Conservation (phyloP, 2,797 vertebrate species). For the Anguilla anguilla region DNA sequence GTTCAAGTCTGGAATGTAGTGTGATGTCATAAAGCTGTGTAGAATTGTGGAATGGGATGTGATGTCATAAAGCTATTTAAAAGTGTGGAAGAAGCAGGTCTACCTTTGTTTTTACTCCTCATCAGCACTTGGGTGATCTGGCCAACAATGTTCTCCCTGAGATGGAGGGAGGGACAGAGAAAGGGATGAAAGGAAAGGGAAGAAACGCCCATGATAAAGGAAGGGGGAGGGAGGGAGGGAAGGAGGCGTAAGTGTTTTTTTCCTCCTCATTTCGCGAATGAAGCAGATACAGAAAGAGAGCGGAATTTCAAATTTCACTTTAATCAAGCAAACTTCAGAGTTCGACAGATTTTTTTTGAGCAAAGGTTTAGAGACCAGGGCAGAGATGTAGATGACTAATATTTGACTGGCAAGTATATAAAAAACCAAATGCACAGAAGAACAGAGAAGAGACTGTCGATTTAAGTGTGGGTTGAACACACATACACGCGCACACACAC, state of each 20-base stretch:
- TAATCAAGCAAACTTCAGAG: background rate
- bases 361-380: background rate
- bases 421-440: background rate
- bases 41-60: background rate
- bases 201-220: background rate
- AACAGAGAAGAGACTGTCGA: background rate
- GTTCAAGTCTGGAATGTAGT: background rate
- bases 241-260: background rate
- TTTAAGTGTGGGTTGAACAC: background rate
- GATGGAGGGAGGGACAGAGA: background rate
- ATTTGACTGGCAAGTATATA: background rate
- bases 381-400: background rate
- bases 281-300: background rate
- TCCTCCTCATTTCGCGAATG: background rate
- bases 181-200: background rate
- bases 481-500: background rate
- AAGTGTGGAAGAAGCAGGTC: background rate
- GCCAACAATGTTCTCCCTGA: background rate
- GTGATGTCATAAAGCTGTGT: background rate
- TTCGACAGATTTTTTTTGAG: background rate
- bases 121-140: background rate
- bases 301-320: background rate
- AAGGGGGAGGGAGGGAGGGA: background rate
- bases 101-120: background rate
- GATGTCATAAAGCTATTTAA: background rate